Conservation (phyloP, 2,888 invertebrate genomes). For the Petrolisthes cinctipes region DNA sequence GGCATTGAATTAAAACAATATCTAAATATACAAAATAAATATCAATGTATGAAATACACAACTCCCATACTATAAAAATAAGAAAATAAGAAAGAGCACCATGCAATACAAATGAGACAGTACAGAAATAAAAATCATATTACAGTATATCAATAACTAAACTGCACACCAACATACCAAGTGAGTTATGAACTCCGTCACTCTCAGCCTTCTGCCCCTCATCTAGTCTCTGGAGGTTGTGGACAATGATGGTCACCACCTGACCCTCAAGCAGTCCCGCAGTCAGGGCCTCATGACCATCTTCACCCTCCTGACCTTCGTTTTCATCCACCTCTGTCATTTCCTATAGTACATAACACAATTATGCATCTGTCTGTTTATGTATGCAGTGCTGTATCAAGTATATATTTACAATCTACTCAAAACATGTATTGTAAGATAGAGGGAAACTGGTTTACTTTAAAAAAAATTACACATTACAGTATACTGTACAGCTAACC, state of each 20-base stretch:
- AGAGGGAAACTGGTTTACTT: not conserved
- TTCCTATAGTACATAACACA: constrained; percentile 74
- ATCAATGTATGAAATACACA: not conserved
- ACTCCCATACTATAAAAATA: not conserved
- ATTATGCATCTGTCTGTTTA: no score
- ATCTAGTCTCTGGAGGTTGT: constrained; percentile 93
- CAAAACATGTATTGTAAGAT: not conserved
- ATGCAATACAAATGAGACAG: not conserved
- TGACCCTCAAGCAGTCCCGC: constrained; percentile 91
- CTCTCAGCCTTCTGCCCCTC: constrained; percentile 88
- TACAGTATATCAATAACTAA: not conserved
- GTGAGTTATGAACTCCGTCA: constrained; percentile 95
- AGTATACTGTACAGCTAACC: constrained; percentile 70
- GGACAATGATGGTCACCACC: constrained; percentile 88
- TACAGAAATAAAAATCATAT: constrained; percentile 16
- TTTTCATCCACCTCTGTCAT: constrained; percentile 96
- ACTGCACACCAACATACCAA: constrained; percentile 70
- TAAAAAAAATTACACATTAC: constrained; percentile 50
- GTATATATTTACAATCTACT: not conserved
- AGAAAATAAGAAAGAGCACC: not conserved
- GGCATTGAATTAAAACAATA: no score
- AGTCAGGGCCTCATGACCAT: constrained; percentile 88
- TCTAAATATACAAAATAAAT: no score
- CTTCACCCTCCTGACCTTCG: constrained; percentile 90
- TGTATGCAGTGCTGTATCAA: not conserved